Base-by-base conservation (phyloP, 2,113 vertebrate genomes). In the Rhineura floridana region DNA sequence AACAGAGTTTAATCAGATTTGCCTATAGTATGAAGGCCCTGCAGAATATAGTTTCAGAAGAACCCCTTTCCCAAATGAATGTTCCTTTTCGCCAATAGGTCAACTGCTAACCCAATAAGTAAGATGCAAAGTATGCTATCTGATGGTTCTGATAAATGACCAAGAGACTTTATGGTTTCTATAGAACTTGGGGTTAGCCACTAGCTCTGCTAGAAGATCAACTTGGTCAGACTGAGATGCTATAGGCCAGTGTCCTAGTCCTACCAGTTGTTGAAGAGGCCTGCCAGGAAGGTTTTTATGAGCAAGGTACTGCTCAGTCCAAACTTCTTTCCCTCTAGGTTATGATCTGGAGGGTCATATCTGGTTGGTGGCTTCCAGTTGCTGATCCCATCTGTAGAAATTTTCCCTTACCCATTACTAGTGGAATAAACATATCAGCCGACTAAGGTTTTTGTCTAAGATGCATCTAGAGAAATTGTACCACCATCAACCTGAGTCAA, bases 221-320 rank as follows among this genome's bases (percentile, higher is more conserved):
- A 8, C 8, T 28, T 21, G 6, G 25, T 23, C 15, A 36, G n/a
- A 23, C 3, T 59, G n/a, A 36, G 2, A 21, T 33, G 30, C 5
- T 6, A 59, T 36, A 19, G 30, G 30, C 33, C 30, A 52, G 39
- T 23, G 67, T 17, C 13, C 44, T 11, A 6, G n/a, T 48, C 13
- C 46, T 46, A 9, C n/a, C n/a, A n/a, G n/a, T n/a, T n/a, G n/a
- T n/a, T n/a, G n/a, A 21, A 52, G 30, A 30, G 48, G 6, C 2
- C 1, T 79, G 6, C 77, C n/a, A 10, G 33, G 30, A 13, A 52
- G n/a, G n/a, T n/a, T 36, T 7, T 36, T 21, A 80, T 52, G 48
- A 15, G 0, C 1, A 55, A n/a, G 15, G 39, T 3, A 7, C n/a
- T 39, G 13, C n/a, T 55, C 21, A 36, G 3, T 1, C 9, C 4